Conservation (phyloP, 2,113 vertebrate species). For the Spheniscus mendiculus region DNA sequence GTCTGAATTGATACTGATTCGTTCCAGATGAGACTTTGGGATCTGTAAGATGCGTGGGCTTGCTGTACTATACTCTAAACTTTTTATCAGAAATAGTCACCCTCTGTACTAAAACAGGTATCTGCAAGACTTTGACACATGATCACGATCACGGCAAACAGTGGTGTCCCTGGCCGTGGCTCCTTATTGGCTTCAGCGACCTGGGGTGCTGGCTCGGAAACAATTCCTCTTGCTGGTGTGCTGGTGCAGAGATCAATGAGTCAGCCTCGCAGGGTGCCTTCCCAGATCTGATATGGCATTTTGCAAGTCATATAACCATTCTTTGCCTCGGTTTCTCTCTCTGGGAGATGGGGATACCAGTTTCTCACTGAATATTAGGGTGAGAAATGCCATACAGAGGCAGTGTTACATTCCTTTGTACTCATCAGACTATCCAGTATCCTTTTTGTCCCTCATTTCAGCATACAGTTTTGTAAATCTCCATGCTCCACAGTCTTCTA, state of each 20-base stretch:
- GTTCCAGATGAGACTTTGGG: constrained; percentile 57
- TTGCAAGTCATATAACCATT: background rate
- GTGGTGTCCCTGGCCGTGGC: background rate
- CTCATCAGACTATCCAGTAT: background rate
- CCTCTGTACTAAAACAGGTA: background rate
- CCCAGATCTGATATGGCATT: background rate
- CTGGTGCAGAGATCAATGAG: background rate
- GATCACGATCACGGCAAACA: background rate
- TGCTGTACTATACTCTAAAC: background rate
- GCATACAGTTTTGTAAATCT: background rate
- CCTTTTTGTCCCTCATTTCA: background rate
- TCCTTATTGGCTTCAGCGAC: background rate
- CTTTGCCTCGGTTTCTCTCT: background rate
- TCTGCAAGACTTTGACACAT: background rate
- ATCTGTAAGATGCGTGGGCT: constrained; percentile 21
- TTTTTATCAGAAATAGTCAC: background rate
- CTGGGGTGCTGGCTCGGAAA: background rate
- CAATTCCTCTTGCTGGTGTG: background rate
- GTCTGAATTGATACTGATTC: constrained; percentile 54
- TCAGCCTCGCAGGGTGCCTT: background rate
- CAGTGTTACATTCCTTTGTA: background rate
- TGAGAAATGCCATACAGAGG: background rate
- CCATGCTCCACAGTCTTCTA: background rate
- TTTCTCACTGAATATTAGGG: background rate
- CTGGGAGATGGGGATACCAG: background rate